Evolutionary conservation across 2,113 vertebrate species (phyloP).

Genomic region (Hoplias malabaricus): DNA sequence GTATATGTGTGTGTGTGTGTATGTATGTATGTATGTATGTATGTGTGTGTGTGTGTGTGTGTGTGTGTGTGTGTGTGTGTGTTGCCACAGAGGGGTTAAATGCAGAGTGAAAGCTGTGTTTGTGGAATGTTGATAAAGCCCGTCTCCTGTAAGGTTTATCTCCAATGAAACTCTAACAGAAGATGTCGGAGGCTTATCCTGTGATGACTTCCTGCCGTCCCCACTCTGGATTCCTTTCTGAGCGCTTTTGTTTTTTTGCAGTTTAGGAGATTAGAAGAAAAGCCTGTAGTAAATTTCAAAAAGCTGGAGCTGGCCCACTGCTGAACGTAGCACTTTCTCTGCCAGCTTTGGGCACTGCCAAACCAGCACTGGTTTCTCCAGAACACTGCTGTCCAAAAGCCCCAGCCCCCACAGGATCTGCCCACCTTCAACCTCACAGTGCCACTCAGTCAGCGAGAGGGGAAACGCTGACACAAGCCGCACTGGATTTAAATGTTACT

Average conservation of each 20-base stretch:
- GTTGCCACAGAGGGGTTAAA: too few species aligned
- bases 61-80: too few species aligned
- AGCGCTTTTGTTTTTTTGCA: slow-evolving; percentile 39
- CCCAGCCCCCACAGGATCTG: slow-evolving; percentile 34
- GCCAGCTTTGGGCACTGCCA: slow-evolving; percentile 55
- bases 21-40: too few species aligned
- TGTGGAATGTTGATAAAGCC: too few species aligned
- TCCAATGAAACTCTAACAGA: not conserved
- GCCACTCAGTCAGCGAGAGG: not conserved
- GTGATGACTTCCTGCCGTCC: not conserved
- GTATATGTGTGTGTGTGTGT: too few species aligned
- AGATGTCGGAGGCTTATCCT: not conserved
- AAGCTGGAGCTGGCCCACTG: slow-evolving; percentile 54
- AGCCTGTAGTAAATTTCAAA: slow-evolving; percentile 56
- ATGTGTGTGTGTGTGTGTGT: too few species aligned
- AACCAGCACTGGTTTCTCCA: slow-evolving; percentile 63
- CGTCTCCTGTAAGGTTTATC: not conserved
- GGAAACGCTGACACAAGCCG: not conserved
- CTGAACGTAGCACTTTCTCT: slow-evolving; percentile 68
- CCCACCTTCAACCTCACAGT: not conserved
- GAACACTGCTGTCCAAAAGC: slow-evolving; percentile 48
- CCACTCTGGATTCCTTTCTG: not conserved
- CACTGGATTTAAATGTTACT: not conserved
- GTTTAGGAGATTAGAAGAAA: slow-evolving; percentile 41
- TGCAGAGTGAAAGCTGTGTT: too few species aligned